A percentile compares a stretch with the other conserved stretches of the same genome.
Conservation (phyloP, 2,888 invertebrate genomes). For the Charanyca ferruginea region DNA sequence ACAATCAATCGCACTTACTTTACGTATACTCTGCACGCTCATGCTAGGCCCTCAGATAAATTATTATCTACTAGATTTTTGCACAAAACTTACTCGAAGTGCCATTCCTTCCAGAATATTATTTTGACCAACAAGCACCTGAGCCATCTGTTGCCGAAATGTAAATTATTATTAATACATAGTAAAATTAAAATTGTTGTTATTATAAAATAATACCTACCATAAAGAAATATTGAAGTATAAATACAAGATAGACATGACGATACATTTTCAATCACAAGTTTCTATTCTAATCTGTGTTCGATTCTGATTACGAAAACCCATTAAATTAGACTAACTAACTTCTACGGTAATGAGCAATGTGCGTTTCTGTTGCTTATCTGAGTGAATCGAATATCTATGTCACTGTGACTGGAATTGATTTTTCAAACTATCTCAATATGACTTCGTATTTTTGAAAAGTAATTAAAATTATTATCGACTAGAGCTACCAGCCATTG, state of each 20-base stretch:
- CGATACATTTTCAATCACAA: slow-evolving; percentile 22
- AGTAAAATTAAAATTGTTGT: no score
- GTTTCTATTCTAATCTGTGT: background rate
- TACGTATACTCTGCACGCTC: no score
- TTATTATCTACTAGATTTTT: background rate
- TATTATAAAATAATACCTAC: slow-evolving; percentile 11
- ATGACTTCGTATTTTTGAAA: background rate
- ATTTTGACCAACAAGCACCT: background rate
- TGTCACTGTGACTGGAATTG: slow-evolving; percentile 4
- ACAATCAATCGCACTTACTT: no score
- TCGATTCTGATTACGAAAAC: slow-evolving; percentile 5
- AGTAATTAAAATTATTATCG: no score
- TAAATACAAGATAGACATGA: slow-evolving; percentile 13
- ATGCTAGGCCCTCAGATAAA: no score
- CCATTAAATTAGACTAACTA: slow-evolving; percentile 2
- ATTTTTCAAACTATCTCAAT: background rate
- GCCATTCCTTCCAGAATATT: slow-evolving; percentile 17
- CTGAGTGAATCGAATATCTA: slow-evolving; percentile 17
- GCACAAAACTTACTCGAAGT: slow-evolving; percentile 32
- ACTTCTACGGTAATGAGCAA: slow-evolving; percentile 1
- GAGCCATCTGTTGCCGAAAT: slow-evolving; percentile 13
- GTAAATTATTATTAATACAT: background rate
- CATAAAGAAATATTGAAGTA: slow-evolving; percentile 17
- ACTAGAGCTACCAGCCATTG: no score
- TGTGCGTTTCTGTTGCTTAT: slow-evolving; percentile 1